A percentile compares a stretch with the other conserved stretches of the same genome.
These are phyloP conservation scores for Sebastes nivosus DNA, from an alignment of 2,797 vertebrate species.

Conservation along the genomic window DNA sequence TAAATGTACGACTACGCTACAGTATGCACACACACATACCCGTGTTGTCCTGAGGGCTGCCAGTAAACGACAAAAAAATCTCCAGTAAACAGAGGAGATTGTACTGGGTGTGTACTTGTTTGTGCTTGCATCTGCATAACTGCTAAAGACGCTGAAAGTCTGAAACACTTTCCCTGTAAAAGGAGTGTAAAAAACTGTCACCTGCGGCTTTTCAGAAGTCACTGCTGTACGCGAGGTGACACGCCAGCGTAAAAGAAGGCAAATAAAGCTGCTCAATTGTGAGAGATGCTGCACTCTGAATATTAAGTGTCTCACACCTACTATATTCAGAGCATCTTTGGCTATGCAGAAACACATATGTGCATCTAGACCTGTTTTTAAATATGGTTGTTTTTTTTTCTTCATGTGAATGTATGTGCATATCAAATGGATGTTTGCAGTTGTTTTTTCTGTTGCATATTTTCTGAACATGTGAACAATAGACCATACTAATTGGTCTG, in stretches of 20 bases:
- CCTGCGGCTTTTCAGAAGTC: neutral
- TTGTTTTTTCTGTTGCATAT: neutral
- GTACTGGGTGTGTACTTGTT: neutral
- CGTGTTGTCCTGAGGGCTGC: slow-evolving; percentile 13
- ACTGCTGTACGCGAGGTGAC: neutral
- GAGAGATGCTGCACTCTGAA: slow-evolving; percentile 7
- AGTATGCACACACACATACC: neutral
- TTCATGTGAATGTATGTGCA: neutral
- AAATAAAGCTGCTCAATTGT: slow-evolving; percentile 2
- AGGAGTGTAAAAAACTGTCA: neutral
- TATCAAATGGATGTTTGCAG: neutral
- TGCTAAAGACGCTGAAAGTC: neutral
- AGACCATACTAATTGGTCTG: neutral
- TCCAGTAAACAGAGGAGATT: neutral
- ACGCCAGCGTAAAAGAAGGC: neutral
- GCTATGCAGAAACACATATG: neutral
- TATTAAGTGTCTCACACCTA: slow-evolving; percentile 1
- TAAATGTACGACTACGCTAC: neutral
- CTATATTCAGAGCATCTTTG: neutral
- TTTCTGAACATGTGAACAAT: neutral
- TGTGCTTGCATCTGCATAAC: neutral
- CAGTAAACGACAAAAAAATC: neutral
- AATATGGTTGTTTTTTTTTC: neutral
- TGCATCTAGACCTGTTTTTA: neutral
- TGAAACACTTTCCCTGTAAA: neutral